Base-by-base conservation (phyloP, 2,888 invertebrate species). In the Arctia plantaginis region DNA sequence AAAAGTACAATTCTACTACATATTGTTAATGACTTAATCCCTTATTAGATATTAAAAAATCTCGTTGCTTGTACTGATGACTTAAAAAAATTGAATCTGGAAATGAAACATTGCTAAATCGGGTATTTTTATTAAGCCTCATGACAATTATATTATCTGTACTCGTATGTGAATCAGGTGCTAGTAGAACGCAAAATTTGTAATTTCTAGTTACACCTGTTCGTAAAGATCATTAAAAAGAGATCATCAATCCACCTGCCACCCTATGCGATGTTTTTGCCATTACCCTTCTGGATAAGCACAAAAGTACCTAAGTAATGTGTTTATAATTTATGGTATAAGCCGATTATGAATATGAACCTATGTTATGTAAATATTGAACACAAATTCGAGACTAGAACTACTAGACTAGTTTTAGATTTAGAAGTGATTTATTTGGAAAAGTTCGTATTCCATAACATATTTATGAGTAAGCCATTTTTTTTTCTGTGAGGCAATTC, bases 261-360 rank as follows among this genome's bases (percentile, higher is more conserved):
- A 35, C 55, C 51, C 23, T 62, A 33, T 23, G 44, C 71, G 64
- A 71, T 71, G 15, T 65, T 23, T 71, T 65, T 62, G 30, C 44
- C 71, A 71, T 71, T 71, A 65, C 30, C n/a, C 64, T 71, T 71
- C 44, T n/a, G 41, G 71, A 65, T 71, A 71, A 71, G 44, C 64
- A 30, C 44, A 47, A 35, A 35, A 18, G 35, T 69, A 35, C 51
- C 33, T n/a, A 55, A 33, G 35, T 55, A 69, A 69, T 33, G 33
- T 55, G 35, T n/a, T n/a, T 33, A 51, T 35, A 69, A n/a, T 35
- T 69, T 69, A 1, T 35, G 33, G 15, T 12, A 51, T n/a, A 51
- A 15, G 35, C 35, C n/a, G 15, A 33, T 69, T 69, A 55, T n/a
- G 44, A 55, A 69, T 20, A 20, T 23, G n/a, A 55, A 51, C 20